Percentiles rank a stretch among this genome's conserved stretches.
These are phyloP conservation scores for Osmoderma eremita DNA, from an alignment of 2,888 invertebrate genomes.

Conservation along the genomic window DNA sequence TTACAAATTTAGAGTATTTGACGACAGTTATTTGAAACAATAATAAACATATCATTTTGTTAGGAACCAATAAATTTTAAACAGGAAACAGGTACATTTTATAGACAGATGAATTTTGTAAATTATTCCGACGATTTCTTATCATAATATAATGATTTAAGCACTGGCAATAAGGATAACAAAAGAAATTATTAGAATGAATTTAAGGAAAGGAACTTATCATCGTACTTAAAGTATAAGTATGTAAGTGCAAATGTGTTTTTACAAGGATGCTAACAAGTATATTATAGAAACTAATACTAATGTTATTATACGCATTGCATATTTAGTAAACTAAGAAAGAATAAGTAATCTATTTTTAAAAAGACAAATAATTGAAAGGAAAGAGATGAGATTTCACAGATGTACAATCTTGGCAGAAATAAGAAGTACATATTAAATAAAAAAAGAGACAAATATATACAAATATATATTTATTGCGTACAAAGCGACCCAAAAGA, in stretches of 20 bases:
- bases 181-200: neutral
- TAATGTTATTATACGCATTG: constrained; percentile 18
- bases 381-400: constrained; percentile 9
- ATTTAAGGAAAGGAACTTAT: constrained; percentile 1
- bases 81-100: constrained; percentile 1
- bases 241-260: constrained; percentile 8
- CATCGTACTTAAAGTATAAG: constrained; percentile 13
- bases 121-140: neutral
- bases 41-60: constrained; percentile 22
- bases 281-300: neutral
- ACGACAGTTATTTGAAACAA: neutral
- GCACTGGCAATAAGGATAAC: constrained; percentile 3
- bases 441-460: constrained; percentile 3
- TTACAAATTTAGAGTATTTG: neutral
- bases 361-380: constrained; percentile 8
- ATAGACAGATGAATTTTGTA: neutral
- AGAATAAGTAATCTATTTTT: constrained; percentile 30
- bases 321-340: constrained; percentile 26
- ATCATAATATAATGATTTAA: neutral
- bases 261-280: constrained; percentile 11
- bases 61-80: neutral
- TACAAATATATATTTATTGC: constrained; percentile 11
- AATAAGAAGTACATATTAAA: constrained; percentile 31
- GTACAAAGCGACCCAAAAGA: constrained; percentile 25
- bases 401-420: constrained; percentile 36